Base-by-base conservation (phyloP, 2,888 invertebrate species). In the Chrysomela aeneicollis region DNA sequence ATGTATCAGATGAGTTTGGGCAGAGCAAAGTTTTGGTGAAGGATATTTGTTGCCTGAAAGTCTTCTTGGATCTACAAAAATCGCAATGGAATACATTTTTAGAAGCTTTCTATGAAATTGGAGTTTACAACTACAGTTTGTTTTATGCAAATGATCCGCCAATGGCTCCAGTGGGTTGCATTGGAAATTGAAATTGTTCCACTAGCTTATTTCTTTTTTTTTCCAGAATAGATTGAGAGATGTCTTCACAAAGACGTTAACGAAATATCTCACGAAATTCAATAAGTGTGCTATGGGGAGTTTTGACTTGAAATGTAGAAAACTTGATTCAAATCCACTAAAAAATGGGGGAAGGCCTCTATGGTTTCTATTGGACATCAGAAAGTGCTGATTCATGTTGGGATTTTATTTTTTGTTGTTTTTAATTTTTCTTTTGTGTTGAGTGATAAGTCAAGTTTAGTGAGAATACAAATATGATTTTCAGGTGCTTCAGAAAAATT, bases 11-110 rank as follows among this genome's bases (percentile, higher is more conserved):
- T 49, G 50, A 51, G 18, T 61, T 32, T 19, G 59, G 66, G 6
- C 62, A 66, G 52, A 66, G 66, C 53, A 62, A 66, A 30, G 37
- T 66, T 26, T 35, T 59, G 5, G 55, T 51, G 0, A 59, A 63
- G 17, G 19, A 42, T 21, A 50, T 59, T 2, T 26, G 19, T 1
- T 54, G 54, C 47, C 17, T 66, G 52, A 62, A 60, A 46, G 22
- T 32, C 1, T 22, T 66, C 37, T 37, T 66, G 1, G 52, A 66
- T 57, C 35, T 66, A 10, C 57, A 58, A 15, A 37, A 61, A 15
- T 42, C 37, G 12, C 63, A 59, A 18, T 63, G 32, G 19, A n/a
- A 49, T 22, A 32, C 35, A 17, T 59, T 59, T 53, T 42, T 59
- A 17, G 32, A 50, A 3, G 59, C 59, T 37, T 53, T 63, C n/a